Base-by-base conservation (phyloP, 2,888 invertebrate species). In the Digitonthophagus gazella region DNA sequence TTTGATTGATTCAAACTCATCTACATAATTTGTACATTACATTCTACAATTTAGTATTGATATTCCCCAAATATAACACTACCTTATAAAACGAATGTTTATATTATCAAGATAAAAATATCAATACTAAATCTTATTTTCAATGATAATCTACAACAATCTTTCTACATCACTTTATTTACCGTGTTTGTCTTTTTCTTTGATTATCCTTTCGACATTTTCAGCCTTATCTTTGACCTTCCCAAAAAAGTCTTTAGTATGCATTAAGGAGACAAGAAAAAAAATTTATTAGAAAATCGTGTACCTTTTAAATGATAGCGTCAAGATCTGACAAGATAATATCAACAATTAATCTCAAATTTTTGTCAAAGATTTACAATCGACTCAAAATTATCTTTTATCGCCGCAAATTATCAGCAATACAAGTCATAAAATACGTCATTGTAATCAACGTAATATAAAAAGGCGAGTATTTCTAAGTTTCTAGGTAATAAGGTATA, bases 201-300 rank as follows among this genome's bases (percentile, higher is more conserved):
- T 96, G 73, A 96, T 87, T 73, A 93, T 92, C 80, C 94, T 88
- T 83, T 96, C 95, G 90, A 96, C 90, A 84, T 95, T 95, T 70
- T 93, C 95, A 0, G 96, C 95, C 83, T 95, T 97, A 85, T 97
- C 97, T 88, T 97, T 98, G 74, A 97, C 96, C 80, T 96, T 96
- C 74, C 95, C 96, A 82, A 98, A 93, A 88, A 98, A 95, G 83
- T 97, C 97, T 92, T 85, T 75, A 64, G 28, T 8, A 44, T 8
- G 28, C 28, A 44, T 44, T 44, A 44, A 71, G 68, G 64, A 68
- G 65, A 65, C 61, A 67, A 67, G 22, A 68, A 65, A 4, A 66
- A 22, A 66, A 58, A 54, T 18, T 71, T 65, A 66, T 8, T 18
- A 14, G 63, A 15, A 19, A 20, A 65, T 55, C 19, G 44, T 18